Conservation (phyloP, 2,113 vertebrate species). For the Syngnathus floridae region DNA sequence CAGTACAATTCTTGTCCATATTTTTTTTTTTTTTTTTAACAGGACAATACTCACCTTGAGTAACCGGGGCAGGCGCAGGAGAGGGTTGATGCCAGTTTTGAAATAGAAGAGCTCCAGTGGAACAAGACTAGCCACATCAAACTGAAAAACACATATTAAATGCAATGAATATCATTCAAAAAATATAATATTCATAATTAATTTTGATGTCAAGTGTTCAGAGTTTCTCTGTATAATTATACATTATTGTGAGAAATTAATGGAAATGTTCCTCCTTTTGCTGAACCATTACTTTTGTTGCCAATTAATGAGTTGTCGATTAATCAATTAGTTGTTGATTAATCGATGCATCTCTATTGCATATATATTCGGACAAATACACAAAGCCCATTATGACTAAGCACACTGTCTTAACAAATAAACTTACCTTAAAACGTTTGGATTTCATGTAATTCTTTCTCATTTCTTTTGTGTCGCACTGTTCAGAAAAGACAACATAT, state of each 20-base stretch:
- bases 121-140: conserved; percentile 83
- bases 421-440: conserved; percentile 82
- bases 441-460: conserved; percentile 83
- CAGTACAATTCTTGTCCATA: not conserved
- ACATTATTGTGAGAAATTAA: no score
- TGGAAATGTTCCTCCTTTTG: no score
- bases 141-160: conserved; percentile 67
- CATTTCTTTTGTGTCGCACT: conserved; percentile 89
- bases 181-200: no score
- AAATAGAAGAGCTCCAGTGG: conserved; percentile 92
- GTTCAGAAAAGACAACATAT: conserved; percentile 22
- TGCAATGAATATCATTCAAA: no score
- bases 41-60: conserved; percentile 75
- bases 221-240: no score
- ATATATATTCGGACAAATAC: not conserved
- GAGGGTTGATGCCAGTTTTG: conserved; percentile 81
- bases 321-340: no score
- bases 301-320: no score
- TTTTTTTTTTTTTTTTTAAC: not conserved
- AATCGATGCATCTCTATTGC: no score
- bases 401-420: not conserved
- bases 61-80: conserved; percentile 85
- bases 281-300: no score
- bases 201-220: no score
- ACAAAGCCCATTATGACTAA: not conserved